Base-by-base conservation (phyloP, 1,140 invertebrate genomes). In the Nymphalis io region DNA sequence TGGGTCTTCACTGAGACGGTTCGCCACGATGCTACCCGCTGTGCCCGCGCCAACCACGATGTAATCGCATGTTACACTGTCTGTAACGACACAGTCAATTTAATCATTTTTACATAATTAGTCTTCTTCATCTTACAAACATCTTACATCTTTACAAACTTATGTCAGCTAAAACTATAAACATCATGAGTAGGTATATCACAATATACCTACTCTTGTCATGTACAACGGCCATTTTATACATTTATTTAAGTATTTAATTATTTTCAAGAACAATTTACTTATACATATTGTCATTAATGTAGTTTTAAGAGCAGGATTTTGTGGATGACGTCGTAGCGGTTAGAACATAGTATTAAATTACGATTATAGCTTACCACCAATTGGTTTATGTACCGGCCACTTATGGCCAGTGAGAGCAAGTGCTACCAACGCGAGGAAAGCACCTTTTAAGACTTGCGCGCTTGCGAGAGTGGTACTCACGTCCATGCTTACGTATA, bases 41-140 rank as follows among this genome's bases (percentile, higher is more conserved):
- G 68, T 58, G 1, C 68, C 68, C 1, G 60, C 68, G 8, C 68
- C 68, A 2, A 70, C 55, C 13, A 70, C 42, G 13, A 70, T 44
- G 44, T 39, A 63, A 40, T 70, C 68, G n/a, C 61, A 69, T 18
- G n/a, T 20, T 18, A n/a, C 21, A 40, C 27, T 58, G 21, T 57
- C 60, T 60, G 18, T 8, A 57, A 46, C 16, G 5, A 15, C 15
- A 15, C 1, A n/a, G 3, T 42, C 5, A 60, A 6, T 64, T 27
- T 18, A 21, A 5, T 53, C 20, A 53, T 1, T 5, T 20, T 53
- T 15, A 20, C 11, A 11, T 8, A 53, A 20, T 53, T 18, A 12
- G 46, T 48, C 4, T 48, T 15, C 3, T 48, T 48, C 15, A 6
- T 48, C 3, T 48, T 48, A n/a, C 15, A n/a, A 48, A 6, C 4